These are phyloP conservation scores for Halichondria panicea DNA, from an alignment of 37 sponge, comb jelly and placozoan genomes.

Conservation along the genomic window DNA sequence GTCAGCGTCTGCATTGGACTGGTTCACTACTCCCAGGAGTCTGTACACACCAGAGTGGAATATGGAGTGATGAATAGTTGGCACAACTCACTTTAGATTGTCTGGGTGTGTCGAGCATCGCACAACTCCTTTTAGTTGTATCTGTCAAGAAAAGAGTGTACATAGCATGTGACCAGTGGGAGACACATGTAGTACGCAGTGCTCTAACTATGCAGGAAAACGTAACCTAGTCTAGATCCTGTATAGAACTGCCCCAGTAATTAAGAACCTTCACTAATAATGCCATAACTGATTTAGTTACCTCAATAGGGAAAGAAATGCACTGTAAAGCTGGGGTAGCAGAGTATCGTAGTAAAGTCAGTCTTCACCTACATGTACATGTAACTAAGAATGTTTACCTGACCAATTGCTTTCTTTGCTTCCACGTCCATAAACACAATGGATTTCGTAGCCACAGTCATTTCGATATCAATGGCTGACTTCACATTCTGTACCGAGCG, in stretches of 20 bases:
- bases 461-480: constrained; percentile 7
- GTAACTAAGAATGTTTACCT: constrained; percentile 9
- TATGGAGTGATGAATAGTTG: background rate
- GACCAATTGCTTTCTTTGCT: constrained; percentile 32
- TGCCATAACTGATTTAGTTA: no score
- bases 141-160: constrained; percentile 12
- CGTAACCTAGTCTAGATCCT: no score
- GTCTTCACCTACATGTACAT: background rate
- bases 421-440: constrained; percentile 24
- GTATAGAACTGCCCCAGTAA: no score
- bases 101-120: constrained; percentile 61
- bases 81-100: constrained; percentile 24
- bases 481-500: constrained; percentile 47
- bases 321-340: no score
- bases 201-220: background rate
- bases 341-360: no score
- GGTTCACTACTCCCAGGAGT: constrained; percentile 66
- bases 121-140: constrained; percentile 45
- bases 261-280: no score
- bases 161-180: background rate
- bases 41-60: constrained; percentile 18
- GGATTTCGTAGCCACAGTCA: constrained; percentile 34
- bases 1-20: background rate
- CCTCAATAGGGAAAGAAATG: no score
- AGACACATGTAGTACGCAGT: background rate